Percentiles rank a stretch among this genome's conserved stretches.
Evolutionary conservation across 1,140 invertebrate genomes (phyloP).

Genomic region (Pteromalus puparum): DNA sequence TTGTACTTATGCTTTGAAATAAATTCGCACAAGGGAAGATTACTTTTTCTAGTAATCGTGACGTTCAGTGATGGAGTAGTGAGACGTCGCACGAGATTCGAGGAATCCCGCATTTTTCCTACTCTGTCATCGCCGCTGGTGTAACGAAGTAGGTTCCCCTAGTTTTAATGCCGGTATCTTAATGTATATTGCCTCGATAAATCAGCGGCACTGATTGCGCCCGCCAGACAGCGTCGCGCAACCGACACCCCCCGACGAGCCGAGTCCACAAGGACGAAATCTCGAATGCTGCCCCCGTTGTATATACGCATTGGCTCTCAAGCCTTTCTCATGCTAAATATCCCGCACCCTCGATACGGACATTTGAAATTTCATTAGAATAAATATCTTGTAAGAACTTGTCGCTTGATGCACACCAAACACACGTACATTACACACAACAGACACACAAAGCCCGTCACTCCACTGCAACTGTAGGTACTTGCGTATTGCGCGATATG

Average conservation of each 20-base stretch:
- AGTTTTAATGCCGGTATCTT: constrained; percentile 57
- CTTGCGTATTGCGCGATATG: background rate
- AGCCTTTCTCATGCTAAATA: constrained; percentile 49
- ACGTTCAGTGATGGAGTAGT: too few relatives aligned
- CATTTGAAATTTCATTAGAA: background rate
- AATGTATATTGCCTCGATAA: constrained; percentile 58
- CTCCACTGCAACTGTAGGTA: background rate
- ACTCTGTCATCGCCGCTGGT: constrained; percentile 42
- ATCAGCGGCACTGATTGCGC: constrained; percentile 55
- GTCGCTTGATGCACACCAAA: background rate
- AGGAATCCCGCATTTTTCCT: constrained; percentile 7
- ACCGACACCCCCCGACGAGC: constrained; percentile 17
- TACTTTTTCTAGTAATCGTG: too few relatives aligned
- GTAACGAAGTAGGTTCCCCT: constrained; percentile 38
- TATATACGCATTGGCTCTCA: constrained; percentile 12
- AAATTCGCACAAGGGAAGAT: background rate
- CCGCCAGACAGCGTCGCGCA: background rate
- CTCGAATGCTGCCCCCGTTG: constrained; percentile 27
- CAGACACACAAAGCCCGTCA: constrained; percentile 31
- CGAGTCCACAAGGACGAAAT: constrained; percentile 17
- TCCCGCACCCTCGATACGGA: background rate
- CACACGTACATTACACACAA: background rate
- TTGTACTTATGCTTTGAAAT: background rate
- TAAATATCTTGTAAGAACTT: background rate
- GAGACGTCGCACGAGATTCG: background rate